phyloP scores from a whole-genome alignment of 1,140 invertebrate species.

The Brachionus rubens region DNA sequence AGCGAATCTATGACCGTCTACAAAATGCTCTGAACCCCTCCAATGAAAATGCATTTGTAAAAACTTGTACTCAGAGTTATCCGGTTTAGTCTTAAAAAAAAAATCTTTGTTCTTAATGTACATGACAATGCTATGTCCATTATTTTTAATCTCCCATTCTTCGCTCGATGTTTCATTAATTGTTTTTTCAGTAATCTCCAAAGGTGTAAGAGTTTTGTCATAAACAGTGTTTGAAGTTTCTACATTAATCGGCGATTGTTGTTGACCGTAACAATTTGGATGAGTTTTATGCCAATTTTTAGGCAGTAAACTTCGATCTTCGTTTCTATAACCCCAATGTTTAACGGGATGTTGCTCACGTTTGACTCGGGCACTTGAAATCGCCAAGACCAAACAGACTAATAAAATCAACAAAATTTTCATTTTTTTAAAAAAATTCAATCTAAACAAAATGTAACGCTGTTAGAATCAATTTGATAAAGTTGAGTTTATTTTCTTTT shows the following conservation, averaged over 20 bases:
- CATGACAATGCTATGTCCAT: constrained; percentile 29
- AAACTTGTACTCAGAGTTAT: constrained; percentile 1
- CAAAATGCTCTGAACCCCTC: constrained; percentile 29
- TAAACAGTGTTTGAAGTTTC: constrained; percentile 50
- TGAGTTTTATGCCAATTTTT: constrained; percentile 51
- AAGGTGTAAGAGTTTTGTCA: constrained; percentile 49
- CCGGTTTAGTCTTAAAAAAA: not conserved
- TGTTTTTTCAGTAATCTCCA: not conserved
- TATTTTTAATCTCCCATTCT: constrained; percentile 36
- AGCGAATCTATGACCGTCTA: constrained; percentile 19
- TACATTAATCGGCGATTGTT: constrained; percentile 56
- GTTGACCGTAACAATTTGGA: constrained; percentile 52
- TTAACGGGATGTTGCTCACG: constrained; percentile 1
- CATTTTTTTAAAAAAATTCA: too few species aligned
- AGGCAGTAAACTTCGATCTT: constrained; percentile 24
- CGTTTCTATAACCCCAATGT: constrained; percentile 25
- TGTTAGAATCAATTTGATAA: too few species aligned
- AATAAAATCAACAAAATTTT: too few species aligned
- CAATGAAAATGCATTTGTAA: constrained; percentile 42
- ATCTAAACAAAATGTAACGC: too few species aligned
- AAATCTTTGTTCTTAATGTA: not conserved
- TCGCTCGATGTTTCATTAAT: not conserved
- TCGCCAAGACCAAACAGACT: not conserved
- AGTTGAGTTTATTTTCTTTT: too few species aligned
- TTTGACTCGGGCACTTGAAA: not conserved